A percentile compares a stretch with the other conserved stretches of the same genome.
Evolutionary conservation across 1,140 invertebrate genomes (phyloP).

Genomic region (Lerema accius): DNA sequence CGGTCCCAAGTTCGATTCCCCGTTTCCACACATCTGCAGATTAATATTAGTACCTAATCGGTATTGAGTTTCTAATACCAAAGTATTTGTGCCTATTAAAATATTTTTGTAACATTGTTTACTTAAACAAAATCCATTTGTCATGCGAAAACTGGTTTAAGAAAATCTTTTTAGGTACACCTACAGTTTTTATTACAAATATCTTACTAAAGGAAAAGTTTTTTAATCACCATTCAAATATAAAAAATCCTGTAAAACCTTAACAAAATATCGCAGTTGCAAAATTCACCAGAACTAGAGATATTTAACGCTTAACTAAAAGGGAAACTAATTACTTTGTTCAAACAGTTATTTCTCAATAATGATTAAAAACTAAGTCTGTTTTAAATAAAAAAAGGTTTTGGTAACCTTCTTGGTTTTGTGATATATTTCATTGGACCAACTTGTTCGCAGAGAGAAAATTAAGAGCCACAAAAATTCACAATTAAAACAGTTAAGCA

Average conservation of each 20-base stretch:
- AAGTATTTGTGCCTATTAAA: too few relatives aligned
- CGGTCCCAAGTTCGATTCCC: too few relatives aligned
- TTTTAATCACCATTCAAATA: too few relatives aligned
- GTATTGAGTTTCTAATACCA: too few relatives aligned
- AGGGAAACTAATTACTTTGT: not conserved
- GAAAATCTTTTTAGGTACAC: too few relatives aligned
- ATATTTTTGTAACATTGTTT: too few relatives aligned
- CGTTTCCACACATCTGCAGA: too few relatives aligned
- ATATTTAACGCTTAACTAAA: not conserved
- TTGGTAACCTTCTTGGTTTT: not conserved
- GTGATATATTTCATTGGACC: not conserved
- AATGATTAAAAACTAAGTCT: not conserved
- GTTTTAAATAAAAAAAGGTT: not conserved
- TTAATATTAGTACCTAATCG: too few relatives aligned
- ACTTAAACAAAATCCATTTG: too few relatives aligned
- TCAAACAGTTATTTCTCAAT: not conserved
- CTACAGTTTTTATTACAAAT: too few relatives aligned
- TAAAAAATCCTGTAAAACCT: not conserved
- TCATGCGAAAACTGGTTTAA: too few relatives aligned
- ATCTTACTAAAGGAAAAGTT: too few relatives aligned
- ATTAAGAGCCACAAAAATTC: not conserved
- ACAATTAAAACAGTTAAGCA: not conserved
- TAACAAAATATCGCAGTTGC: not conserved
- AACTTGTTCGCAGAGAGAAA: not conserved
- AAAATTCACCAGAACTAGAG: not conserved